These are phyloP conservation scores for Labeo catla DNA, from an alignment of 2,113 vertebrate species.

Conservation along the genomic window DNA sequence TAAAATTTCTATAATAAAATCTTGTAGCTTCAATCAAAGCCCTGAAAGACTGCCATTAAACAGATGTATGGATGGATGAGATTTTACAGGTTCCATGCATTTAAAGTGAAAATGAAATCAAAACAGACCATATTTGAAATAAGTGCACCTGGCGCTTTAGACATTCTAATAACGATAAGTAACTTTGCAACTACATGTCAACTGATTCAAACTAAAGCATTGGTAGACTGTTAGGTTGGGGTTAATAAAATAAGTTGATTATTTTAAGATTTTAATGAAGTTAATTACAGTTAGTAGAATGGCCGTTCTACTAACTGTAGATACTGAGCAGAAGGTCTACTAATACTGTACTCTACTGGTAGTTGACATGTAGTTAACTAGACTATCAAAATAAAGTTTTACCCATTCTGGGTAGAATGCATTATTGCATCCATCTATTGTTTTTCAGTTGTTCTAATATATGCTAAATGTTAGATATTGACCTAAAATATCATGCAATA, in stretches of 20 bases:
- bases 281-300: too few species aligned
- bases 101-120: not conserved
- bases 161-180: not conserved
- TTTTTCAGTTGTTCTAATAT: not conserved
- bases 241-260: too few species aligned
- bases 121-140: not conserved
- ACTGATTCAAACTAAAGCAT: not conserved
- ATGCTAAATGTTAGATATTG: not conserved
- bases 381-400: not conserved
- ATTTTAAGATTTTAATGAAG: too few species aligned
- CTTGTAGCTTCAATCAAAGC: constrained; percentile 45
- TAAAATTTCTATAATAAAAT: constrained; percentile 51
- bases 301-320: not conserved
- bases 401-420: not conserved
- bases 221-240: not conserved
- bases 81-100: not conserved
- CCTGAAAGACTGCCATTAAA: constrained; percentile 47
- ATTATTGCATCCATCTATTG: not conserved
- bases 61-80: not conserved
- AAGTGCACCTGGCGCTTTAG: not conserved
- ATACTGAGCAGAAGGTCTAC: not conserved
- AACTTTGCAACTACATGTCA: not conserved
- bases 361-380: not conserved
- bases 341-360: not conserved
- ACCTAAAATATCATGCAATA: too few species aligned